phyloP scores from a whole-genome alignment of 2,888 invertebrate species.

The Habrosyne pyritoides region DNA sequence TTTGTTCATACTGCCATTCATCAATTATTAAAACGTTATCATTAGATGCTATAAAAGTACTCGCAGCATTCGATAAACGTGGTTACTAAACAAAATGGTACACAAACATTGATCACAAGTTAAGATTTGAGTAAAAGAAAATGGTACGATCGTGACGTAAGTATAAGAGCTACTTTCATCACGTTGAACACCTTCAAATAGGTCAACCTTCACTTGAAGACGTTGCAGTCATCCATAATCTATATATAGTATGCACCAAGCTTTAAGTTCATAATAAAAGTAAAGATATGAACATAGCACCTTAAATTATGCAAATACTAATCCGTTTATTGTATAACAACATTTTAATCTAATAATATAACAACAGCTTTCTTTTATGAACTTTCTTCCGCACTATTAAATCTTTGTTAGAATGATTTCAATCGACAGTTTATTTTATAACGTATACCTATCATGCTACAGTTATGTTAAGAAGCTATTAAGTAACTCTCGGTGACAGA shows the following conservation, averaged over 20 bases:
- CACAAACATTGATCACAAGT: neutral
- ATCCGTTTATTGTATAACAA: slow-evolving; percentile 50
- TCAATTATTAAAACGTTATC: neutral
- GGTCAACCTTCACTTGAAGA: too few species aligned
- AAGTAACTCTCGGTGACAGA: slow-evolving; percentile 5
- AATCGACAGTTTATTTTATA: slow-evolving; percentile 22
- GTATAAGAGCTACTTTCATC: too few species aligned
- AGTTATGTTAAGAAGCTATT: slow-evolving; percentile 7
- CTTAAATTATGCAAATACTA: slow-evolving; percentile 54
- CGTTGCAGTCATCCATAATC: neutral
- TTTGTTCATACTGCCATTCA: neutral
- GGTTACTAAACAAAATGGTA: neutral
- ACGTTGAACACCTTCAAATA: too few species aligned
- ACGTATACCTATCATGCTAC: neutral
- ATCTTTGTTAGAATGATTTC: slow-evolving; percentile 42
- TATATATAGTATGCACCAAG: neutral
- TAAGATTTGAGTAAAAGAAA: neutral
- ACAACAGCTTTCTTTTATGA: slow-evolving; percentile 47
- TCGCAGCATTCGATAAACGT: neutral
- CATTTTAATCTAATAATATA: slow-evolving; percentile 42
- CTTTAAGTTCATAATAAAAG: neutral
- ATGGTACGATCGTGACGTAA: too few species aligned
- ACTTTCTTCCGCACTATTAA: slow-evolving; percentile 54
- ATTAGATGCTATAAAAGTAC: neutral
- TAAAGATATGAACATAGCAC: slow-evolving; percentile 11